phyloP scores from a whole-genome alignment of 1,140 invertebrate genomes.

The Calephelis nemesis region DNA sequence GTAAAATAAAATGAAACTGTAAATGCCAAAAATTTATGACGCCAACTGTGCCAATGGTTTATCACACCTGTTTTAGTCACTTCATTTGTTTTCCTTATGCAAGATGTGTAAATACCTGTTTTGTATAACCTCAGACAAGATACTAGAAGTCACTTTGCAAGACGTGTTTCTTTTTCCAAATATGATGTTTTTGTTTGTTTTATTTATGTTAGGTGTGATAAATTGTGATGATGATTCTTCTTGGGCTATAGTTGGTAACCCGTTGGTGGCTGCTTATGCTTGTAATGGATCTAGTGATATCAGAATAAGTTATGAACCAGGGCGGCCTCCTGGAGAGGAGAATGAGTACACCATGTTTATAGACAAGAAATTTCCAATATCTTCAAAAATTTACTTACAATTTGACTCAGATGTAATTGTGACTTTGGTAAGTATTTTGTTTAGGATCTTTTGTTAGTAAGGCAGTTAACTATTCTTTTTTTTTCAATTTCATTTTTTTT shows the following conservation, averaged over 20 bases:
- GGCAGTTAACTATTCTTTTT: too few relatives aligned
- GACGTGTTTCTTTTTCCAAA: neutral
- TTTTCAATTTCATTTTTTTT: too few relatives aligned
- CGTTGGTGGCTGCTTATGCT: slow-evolving; percentile 35
- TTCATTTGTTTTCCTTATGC: neutral
- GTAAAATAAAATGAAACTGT: too few relatives aligned
- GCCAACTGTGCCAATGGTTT: neutral
- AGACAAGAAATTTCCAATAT: slow-evolving; percentile 24
- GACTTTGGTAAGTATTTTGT: slow-evolving; percentile 28
- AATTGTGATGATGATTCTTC: slow-evolving; percentile 7
- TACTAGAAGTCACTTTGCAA: neutral
- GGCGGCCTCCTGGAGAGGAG: slow-evolving; percentile 37
- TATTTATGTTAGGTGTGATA: neutral
- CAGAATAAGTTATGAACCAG: slow-evolving; percentile 34
- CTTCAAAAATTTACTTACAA: slow-evolving; percentile 20
- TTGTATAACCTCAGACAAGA: neutral
- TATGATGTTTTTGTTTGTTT: neutral
- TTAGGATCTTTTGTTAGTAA: too few relatives aligned
- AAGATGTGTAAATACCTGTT: neutral
- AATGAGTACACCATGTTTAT: slow-evolving; percentile 32
- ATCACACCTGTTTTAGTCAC: neutral
- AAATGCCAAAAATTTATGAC: too few relatives aligned
- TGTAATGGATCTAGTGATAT: slow-evolving; percentile 42
- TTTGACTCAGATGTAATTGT: slow-evolving; percentile 35
- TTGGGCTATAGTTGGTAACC: slow-evolving; percentile 42